These are phyloP conservation scores for Cryptoblepharus egeriae DNA, from an alignment of 2,797 vertebrate genomes.

Conservation along the genomic window DNA sequence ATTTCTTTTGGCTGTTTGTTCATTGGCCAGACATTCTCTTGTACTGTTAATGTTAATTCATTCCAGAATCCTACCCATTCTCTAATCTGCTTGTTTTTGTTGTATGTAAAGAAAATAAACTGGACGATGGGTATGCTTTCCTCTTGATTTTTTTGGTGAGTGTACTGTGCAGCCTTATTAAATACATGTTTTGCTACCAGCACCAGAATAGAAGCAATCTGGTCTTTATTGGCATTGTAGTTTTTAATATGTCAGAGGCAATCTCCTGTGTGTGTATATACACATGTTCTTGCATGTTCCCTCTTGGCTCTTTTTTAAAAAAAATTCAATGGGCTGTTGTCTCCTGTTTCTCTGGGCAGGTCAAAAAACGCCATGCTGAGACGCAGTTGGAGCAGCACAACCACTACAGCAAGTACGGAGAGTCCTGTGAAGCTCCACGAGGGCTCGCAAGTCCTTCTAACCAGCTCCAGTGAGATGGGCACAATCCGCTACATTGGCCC, in stretches of 20 bases:
- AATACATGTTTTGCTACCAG: slow-evolving; percentile 5
- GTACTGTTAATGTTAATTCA: no score
- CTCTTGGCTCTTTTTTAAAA: no score
- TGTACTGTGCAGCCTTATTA: accelerated
- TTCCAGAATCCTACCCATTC: not conserved
- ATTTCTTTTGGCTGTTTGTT: no score
- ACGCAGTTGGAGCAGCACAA: slow-evolving; percentile 85
- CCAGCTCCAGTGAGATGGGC: slow-evolving; percentile 93
- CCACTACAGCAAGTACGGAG: slow-evolving; percentile 14
- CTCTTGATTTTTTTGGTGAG: not conserved
- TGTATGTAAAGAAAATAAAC: not conserved
- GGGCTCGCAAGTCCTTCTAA: slow-evolving; percentile 93
- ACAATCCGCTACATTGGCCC: slow-evolving; percentile 91
- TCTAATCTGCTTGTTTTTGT: not conserved
- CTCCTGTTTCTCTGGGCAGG: slow-evolving; percentile 61
- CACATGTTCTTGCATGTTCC: not conserved
- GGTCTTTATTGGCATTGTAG: not conserved
- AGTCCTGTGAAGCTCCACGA: slow-evolving; percentile 82
- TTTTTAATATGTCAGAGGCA: not conserved
- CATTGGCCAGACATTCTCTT: no score
- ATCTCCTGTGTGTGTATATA: not conserved
- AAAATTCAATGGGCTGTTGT: not conserved
- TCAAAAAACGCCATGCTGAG: slow-evolving; percentile 79
- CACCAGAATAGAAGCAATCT: not conserved
- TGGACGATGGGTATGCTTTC: not conserved